Conservation (phyloP, 2,113 vertebrate species). For the Peucedramus taeniatus region DNA sequence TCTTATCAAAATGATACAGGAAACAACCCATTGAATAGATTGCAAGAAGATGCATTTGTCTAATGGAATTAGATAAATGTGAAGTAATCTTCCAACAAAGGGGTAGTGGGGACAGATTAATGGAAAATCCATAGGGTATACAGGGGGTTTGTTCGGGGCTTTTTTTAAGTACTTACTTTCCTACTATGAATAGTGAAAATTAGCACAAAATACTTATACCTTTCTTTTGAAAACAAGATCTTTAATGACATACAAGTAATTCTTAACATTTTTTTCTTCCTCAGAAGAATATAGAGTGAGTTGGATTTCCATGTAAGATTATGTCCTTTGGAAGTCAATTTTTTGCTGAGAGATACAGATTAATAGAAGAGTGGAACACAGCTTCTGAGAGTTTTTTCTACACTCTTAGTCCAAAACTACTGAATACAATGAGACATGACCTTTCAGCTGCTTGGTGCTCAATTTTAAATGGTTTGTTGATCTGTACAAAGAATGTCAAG, state of each 20-base stretch:
- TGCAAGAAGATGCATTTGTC: background rate
- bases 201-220: constrained; percentile 20
- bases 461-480: constrained; percentile 65
- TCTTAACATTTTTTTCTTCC: background rate
- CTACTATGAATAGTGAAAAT: background rate
- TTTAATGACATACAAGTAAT: background rate
- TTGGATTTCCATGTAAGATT: constrained; percentile 30
- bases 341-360: constrained; percentile 7
- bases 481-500: constrained; percentile 37
- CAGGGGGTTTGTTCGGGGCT: background rate
- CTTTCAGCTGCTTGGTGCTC: constrained; percentile 44
- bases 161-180: background rate
- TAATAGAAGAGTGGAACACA: constrained; percentile 38
- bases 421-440: constrained; percentile 1
- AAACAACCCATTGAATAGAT: background rate
- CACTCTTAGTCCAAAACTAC: constrained; percentile 34
- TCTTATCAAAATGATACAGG: background rate
- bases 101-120: background rate
- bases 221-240: constrained; percentile 25
- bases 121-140: background rate
- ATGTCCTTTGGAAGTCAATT: constrained; percentile 45
- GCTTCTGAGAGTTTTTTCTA: constrained; percentile 27
- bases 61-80: background rate
- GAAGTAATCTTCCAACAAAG: background rate
- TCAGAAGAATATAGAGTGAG: background rate